Evolutionary conservation across 2,113 vertebrate species (phyloP), one percentile per base, ranked within the genome.

Genomic region (Australoheros scitulus): DNA sequence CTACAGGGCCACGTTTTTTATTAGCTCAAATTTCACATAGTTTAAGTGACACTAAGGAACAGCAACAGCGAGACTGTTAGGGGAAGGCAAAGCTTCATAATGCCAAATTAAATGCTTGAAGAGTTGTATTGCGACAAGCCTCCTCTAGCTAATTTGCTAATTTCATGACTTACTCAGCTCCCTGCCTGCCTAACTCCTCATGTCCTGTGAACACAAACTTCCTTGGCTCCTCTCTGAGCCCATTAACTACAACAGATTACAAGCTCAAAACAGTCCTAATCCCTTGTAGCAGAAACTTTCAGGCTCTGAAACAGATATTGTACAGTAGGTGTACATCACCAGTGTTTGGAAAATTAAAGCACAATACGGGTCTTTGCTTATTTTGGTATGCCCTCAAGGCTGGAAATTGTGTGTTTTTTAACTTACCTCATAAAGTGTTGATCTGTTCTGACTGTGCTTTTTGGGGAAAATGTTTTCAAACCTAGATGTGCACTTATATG

Each of bases 91-190:
- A 64, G 55, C 68, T 81, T 86, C 82, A 93, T 89, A 89, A 93
- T 88, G 72, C 74, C 68, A 90, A 90, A 92, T 93, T 55, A 94
- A 92, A 90, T 85, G 84, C 83, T 90, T 74, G 50, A 82, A 88
- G 84, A 84, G 68, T 68, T 50, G 85, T 76, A 56, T 84, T 83
- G 60, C 22, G 68, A 87, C 43, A 61, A 60, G 74, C 9, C 0
- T 74, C 90, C 85, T 83, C 60, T 32, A 82, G 90, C 87, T 92
- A 88, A 90, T 90, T 91, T 87, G 85, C 85, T 91, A 87, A 90
- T 89, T 90, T 86, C 68, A 86, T 85, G 24, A 88, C 77, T 82
- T 60, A 34, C 58, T 89, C 74, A 56, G 70, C 78, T 83, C 57
- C 3, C 50, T 80, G 61, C 76, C 72, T 85, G 59, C 78, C 63